Percentiles rank a stretch among this genome's conserved stretches.
phyloP scores from a whole-genome alignment of 2,113 vertebrate genomes.

The Indicator indicator region DNA sequence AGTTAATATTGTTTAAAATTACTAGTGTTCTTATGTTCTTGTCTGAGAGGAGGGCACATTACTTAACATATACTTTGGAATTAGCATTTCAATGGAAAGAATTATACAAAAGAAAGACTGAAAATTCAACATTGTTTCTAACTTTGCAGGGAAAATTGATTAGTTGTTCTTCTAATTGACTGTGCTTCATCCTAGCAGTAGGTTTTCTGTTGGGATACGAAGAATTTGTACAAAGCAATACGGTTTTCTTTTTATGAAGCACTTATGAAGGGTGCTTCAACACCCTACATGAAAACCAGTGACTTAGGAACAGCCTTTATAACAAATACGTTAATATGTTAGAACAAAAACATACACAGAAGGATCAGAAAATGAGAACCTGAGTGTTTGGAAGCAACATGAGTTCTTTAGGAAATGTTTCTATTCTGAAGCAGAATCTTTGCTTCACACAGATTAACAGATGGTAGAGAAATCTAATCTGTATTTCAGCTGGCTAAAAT shows the following conservation, averaged over 20 bases:
- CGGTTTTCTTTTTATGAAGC: not conserved
- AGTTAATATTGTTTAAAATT: not conserved
- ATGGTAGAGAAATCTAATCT: not conserved
- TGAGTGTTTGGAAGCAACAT: not conserved
- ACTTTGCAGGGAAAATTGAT: not conserved
- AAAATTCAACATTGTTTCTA: not conserved
- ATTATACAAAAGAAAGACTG: not conserved
- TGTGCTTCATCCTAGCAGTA: not conserved
- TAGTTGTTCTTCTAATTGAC: not conserved
- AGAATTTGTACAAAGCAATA: not conserved
- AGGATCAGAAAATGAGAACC: not conserved
- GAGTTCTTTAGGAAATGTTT: not conserved
- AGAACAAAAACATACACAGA: not conserved
- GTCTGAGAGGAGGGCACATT: not conserved
- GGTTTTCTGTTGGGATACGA: not conserved
- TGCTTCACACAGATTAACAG: not conserved
- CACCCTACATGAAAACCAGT: not conserved
- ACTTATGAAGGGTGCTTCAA: not conserved
- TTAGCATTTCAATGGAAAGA: not conserved
- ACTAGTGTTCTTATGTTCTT: not conserved
- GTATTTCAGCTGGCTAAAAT: not conserved
- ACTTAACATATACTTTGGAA: not conserved
- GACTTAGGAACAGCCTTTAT: not conserved
- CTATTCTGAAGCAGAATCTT: not conserved
- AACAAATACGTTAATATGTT: not conserved